Conservation (phyloP, 2,113 vertebrate genomes). For the Melierax canorus region DNA sequence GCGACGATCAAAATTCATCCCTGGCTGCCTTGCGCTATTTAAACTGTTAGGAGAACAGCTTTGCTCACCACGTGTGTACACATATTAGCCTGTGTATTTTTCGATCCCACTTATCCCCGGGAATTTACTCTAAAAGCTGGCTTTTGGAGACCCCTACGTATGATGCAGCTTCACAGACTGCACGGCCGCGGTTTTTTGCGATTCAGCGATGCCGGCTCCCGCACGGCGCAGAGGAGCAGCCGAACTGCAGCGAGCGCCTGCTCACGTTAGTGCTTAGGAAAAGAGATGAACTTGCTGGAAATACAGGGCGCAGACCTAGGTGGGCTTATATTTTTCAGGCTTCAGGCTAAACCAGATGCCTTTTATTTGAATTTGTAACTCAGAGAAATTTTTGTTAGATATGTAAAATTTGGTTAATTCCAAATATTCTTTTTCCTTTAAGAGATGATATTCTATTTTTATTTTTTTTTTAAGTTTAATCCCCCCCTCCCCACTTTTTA, state of each 20-base stretch:
- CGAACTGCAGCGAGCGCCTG: neutral
- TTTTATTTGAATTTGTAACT: neutral
- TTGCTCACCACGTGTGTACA: neutral
- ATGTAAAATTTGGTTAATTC: neutral
- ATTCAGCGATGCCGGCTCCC: neutral
- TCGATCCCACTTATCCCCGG: neutral
- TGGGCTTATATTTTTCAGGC: neutral
- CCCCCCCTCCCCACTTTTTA: accelerated
- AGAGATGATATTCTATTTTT: neutral
- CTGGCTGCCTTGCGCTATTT: neutral
- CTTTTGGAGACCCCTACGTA: constrained; percentile 51
- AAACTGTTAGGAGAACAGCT: constrained; percentile 17
- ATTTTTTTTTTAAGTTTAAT: neutral
- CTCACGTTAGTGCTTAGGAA: neutral
- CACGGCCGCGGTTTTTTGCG: neutral
- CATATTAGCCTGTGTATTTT: neutral
- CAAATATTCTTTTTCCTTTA: neutral
- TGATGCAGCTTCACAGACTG: neutral
- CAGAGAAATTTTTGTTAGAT: neutral
- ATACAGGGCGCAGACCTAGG: neutral
- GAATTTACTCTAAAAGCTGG: constrained; percentile 50
- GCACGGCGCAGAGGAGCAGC: neutral
- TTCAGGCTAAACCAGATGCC: neutral
- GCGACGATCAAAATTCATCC: neutral
- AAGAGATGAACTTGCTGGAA: neutral